Base-by-base conservation (phyloP, 2,888 invertebrate genomes). In the Rotaria macrura region DNA sequence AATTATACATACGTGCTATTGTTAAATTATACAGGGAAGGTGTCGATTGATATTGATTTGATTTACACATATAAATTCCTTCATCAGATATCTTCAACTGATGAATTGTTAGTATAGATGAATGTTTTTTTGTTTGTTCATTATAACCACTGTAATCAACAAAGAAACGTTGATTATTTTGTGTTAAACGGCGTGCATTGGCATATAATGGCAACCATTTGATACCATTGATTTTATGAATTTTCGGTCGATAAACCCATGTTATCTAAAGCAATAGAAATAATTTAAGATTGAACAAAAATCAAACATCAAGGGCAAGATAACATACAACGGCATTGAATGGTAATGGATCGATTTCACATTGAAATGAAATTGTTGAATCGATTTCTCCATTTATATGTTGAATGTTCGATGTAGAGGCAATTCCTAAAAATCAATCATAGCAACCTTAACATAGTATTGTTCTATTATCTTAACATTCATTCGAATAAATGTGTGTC, bases 121-220 rank as follows among this genome's bases (percentile, higher is more conserved):
- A n/a, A 34, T 79, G 20, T 43, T 79, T 40, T 43, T 43, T 20
- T 25, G 25, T 43, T n/a, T 43, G 40, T 9, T 25, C 38, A 40
- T 25, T 40, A 43, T 79, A 79, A 79, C 79, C 79, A 43, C 43
- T 79, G 14, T 43, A 79, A 79, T 79, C 79, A 25, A 79, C 43
- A 14, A 43, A 14, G 6, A 79, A 79, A 43, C 79, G 79, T 40
- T 43, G 43, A 43, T 43, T 43, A 79, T 79, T 43, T 43, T 79
- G 79, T 25, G 79, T 79, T 43, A 79, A 79, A 79, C 79, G 79
- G n/a, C 79, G 79, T 7, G 79, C 40, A 79, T 79, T 79, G 10
- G 79, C 79, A n/a, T 79, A 79, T 43, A 79, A 79, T 43, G 79
- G 79, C 14, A 79, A n/a, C 79, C 79, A 79, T 79, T 79, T 79